Evolutionary conservation across 2,797 vertebrate species (phyloP).

Genomic region (Galago senegalensis): DNA sequence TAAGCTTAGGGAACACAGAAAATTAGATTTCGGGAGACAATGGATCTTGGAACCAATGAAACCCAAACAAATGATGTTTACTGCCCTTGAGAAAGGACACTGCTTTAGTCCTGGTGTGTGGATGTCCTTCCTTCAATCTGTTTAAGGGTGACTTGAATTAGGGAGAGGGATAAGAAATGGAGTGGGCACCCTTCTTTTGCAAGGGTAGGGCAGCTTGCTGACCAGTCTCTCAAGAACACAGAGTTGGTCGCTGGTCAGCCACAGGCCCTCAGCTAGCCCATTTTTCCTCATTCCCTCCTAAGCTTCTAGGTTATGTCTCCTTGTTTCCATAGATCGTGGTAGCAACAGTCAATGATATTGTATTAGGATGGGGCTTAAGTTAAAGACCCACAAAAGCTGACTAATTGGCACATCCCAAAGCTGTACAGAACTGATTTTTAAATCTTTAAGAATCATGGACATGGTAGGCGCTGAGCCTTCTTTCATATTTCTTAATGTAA

Average conservation of each 20-base stretch:
- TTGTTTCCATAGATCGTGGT: background rate
- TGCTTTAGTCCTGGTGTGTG: background rate
- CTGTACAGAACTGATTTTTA: background rate
- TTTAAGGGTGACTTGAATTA: background rate
- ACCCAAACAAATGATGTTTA: constrained; percentile 27
- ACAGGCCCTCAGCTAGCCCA: background rate
- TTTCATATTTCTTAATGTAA: background rate
- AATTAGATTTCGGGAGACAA: constrained; percentile 69
- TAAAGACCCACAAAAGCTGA: background rate
- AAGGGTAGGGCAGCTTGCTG: background rate
- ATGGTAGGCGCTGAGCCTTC: too few relatives aligned
- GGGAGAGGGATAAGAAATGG: background rate
- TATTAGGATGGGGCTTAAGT: background rate
- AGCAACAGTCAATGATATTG: background rate
- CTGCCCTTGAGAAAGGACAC: background rate
- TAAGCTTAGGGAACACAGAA: constrained; percentile 25
- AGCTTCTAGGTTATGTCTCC: background rate
- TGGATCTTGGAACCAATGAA: background rate
- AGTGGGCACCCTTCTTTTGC: background rate
- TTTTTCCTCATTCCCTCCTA: background rate
- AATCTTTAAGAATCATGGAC: background rate
- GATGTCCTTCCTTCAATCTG: background rate
- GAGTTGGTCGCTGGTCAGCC: background rate
- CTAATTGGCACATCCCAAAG: background rate
- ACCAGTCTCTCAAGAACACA: background rate